Base-by-base conservation (phyloP, 2,888 invertebrate genomes). In the Mesorhabditis sp. region DNA sequence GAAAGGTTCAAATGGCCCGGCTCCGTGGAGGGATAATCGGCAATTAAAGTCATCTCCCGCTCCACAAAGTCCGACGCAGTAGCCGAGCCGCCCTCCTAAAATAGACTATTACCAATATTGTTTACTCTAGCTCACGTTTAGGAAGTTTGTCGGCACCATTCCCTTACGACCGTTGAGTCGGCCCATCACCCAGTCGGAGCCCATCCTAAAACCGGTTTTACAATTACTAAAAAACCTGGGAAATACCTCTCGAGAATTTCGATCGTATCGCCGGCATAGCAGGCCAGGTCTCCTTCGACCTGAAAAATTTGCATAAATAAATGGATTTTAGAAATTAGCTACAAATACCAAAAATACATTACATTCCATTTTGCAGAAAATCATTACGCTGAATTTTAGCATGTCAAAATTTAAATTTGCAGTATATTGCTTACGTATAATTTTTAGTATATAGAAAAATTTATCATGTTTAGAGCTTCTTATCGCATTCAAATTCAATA, bases 131-230 rank as follows among this genome's bases (percentile, higher is more conserved):
- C 58, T 13, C 7, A 50, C 58, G 70, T 70, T 58, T 13, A 78
- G 45, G 68, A 74, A 82, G 13, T 74, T 82, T 62, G 80, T 70
- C 10, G 82, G 80, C 0, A 79, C 80, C 42, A 82, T 71, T 61
- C 83, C 83, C n/a, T 69, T 70, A 43, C 66, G 66, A 45, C 77
- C 76, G 45, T 73, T 64, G 43, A 78, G 67, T 44, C 75, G 73
- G 5, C 79, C 82, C 45, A 70, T 69, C 5, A 75, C 44, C 74
- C 74, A 78, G 70, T 80, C 70, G 68, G 77, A 42, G 67, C 81
- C 70, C 44, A 76, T 64, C 74, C 76, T 50, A n/a, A 50, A 50
- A 50, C n/a, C 58, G 7, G 58, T 50, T 50, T 50, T 50, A 50
- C 10, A 13, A 70, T 69, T 43, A 58, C 45, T 67, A 28, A 28